Base-by-base conservation (phyloP, 2,888 invertebrate species). In the Drosophila tanythrix region DNA sequence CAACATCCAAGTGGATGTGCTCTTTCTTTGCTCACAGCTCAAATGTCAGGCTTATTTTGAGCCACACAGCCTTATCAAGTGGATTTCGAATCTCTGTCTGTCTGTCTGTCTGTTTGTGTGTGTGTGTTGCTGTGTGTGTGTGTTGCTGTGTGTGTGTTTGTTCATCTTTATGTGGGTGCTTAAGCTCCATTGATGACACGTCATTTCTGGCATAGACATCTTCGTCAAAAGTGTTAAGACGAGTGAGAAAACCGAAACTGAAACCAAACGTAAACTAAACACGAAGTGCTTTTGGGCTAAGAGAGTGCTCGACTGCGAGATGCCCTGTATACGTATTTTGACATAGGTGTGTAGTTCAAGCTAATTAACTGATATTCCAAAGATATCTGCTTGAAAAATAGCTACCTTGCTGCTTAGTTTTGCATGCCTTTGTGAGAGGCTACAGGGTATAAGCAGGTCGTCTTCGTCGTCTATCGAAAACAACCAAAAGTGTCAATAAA, bases 141-240 rank as follows among this genome's bases (percentile, higher is more conserved):
- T 36, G 6, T 25, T 35, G 48, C 33, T 59, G 35, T 64, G 65
- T 48, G 46, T 57, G 55, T 62, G 46, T 52, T 21, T 78, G 70
- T 77, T 63, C 74, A 76, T 88, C 85, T 79, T 61, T 78, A 78
- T 86, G 87, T 88, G 87, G 87, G 87, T 76, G 87, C 72, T 74
- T 83, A 89, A 87, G 84, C 89, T 72, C 69, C 85, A 83, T 79
- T 88, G 86, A 87, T 88, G 87, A 90, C 90, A 88, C 87, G 87
- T 88, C 87, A 90, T 62, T 88, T 81, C 76, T 88, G 79, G 81
- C 89, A 85, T 63, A 85, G 83, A 83, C 83, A 86, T 87, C 84
- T 88, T 90, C 83, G 87, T 87, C 90, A 89, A 83, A 70, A 65
- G 89, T 88, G 90, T 87, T 83, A 84, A 83, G 89, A 81, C 81